phyloP scores from a whole-genome alignment of 1,140 invertebrate genomes.

The Arctopsyche grandis region DNA sequence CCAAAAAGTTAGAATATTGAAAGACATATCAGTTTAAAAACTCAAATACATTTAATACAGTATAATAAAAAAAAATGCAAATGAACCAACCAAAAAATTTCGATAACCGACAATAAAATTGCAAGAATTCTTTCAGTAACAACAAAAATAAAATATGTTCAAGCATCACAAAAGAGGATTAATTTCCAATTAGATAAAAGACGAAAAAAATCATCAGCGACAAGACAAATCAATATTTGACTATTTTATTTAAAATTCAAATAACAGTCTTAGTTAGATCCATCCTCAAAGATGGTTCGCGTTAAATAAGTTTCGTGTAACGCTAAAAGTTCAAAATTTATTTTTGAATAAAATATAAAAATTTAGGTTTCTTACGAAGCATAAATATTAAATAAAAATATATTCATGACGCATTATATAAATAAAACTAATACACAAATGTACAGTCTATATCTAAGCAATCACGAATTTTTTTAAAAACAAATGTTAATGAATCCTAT shows the following conservation, averaged over 20 bases:
- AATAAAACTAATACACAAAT: slow-evolving; percentile 69
- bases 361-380: neutral
- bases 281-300: neutral
- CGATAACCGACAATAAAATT: neutral
- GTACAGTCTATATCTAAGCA: slow-evolving; percentile 67
- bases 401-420: slow-evolving; percentile 60
- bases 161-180: neutral
- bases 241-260: neutral
- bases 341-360: slow-evolving; percentile 24
- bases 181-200: neutral
- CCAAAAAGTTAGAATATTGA: too few relatives aligned
- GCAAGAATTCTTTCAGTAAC: neutral
- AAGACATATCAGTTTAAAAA: too few relatives aligned
- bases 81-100: neutral
- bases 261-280: slow-evolving; percentile 8
- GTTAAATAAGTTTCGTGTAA: neutral
- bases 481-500: slow-evolving; percentile 54
- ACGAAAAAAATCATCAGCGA: neutral
- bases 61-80: neutral
- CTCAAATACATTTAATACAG: neutral
- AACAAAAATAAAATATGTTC: neutral
- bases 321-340: neutral
- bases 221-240: slow-evolving; percentile 14
- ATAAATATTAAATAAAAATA: slow-evolving; percentile 27
- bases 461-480: slow-evolving; percentile 55